Base-by-base conservation (phyloP, 2,797 vertebrate species). In the Propithecus deckenii region DNA sequence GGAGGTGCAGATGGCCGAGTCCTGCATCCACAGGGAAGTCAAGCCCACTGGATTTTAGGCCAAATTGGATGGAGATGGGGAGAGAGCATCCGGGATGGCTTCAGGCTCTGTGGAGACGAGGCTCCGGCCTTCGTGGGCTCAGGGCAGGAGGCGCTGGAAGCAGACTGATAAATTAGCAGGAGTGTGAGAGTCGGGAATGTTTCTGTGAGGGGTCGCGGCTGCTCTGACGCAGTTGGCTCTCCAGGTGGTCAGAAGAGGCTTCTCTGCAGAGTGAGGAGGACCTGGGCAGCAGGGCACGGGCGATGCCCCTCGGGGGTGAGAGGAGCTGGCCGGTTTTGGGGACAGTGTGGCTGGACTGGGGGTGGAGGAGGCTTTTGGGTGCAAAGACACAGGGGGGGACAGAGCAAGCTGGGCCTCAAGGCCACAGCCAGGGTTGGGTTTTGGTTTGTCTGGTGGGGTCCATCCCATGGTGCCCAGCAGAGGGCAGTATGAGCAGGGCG, bases 111-210 rank as follows among this genome's bases (percentile, higher is more conserved):
- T 3, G 0, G 8, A 35, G 32, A 46, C 3, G 22, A 14, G 55
- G 75, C 30, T 0, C 46, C 18, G 1, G 48, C 22, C 25, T 38
- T 18, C 2, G 13, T 2, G 4, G 18, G 38, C 50, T 38, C 15
- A 13, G 32, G 3, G 32, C 43, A 50, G 18, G n/a, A 11, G n/a
- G n/a, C 22, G 2, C 5, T 1, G n/a, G 65, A 48, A 15, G 50
- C 28, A 0, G 59, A 46, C 28, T 5, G 20, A 8, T 25, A 3
- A 4, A 4, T 30, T 14, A 30, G 10, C 20, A 2, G 71, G 46
- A 43, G 10, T 46, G 1, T 15, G 2, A 0, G 7, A 20, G 32
- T 0, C 22, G 1, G 8, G 48, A 43, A 4, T 2, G 25, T 23
- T 32, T 25, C 61, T 30, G 46, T 7, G n/a, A 52, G 18, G 18